Conservation (phyloP, 2,888 invertebrate genomes). For the Halocaridina rubra region DNA sequence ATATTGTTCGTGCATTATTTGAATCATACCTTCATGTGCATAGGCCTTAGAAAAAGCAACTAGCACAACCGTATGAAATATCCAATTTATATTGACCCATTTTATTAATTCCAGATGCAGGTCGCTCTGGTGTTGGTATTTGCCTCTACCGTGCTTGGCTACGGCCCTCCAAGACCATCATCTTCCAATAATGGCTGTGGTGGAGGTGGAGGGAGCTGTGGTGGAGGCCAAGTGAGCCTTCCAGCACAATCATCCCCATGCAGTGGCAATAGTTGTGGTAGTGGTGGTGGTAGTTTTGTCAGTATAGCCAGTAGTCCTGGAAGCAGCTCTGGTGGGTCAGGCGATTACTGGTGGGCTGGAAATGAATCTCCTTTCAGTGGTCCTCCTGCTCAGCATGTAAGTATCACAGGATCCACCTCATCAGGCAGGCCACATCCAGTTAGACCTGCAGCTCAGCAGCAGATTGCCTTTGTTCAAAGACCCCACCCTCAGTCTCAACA, state of each 20-base stretch:
- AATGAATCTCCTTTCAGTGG: slow-evolving; percentile 18
- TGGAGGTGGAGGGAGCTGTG: not conserved
- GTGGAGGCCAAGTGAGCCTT: not conserved
- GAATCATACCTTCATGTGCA: no score
- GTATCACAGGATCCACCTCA: not conserved
- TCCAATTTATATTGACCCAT: no score
- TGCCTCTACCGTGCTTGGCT: not conserved
- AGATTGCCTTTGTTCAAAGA: not conserved
- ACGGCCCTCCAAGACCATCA: slow-evolving; percentile 16
- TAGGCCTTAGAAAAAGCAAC: no score
- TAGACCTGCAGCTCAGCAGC: not conserved
- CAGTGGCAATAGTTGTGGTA: not conserved
- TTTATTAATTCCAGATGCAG: slow-evolving; percentile 9
- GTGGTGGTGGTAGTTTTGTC: not conserved
- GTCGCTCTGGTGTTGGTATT: slow-evolving; percentile 16
- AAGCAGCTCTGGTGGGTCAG: not conserved
- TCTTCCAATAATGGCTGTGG: not conserved
- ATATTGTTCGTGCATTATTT: no score
- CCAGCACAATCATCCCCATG: not conserved
- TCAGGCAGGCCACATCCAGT: not conserved
- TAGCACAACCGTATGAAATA: no score
- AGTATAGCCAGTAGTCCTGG: no score
- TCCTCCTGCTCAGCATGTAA: not conserved
- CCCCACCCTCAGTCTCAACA: not conserved
- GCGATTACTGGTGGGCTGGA: slow-evolving; percentile 46